Conservation (phyloP, 1,140 invertebrate genomes). For the Dermatophagoides farinae region DNA sequence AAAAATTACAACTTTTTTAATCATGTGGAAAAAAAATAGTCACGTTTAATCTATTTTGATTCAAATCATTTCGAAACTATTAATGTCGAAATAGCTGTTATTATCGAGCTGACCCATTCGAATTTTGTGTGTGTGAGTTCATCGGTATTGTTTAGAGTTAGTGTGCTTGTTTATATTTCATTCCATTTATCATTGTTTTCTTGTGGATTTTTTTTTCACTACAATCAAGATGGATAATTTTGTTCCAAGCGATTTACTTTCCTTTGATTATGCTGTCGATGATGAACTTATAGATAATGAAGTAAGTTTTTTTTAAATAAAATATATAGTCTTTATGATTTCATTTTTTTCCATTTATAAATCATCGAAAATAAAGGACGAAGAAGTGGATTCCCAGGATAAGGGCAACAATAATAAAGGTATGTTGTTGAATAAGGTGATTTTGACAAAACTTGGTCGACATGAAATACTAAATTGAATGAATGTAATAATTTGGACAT, state of each 20-base stretch:
- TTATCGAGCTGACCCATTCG: background rate
- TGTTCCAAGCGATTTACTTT: background rate
- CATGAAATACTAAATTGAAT: background rate
- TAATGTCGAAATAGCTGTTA: background rate
- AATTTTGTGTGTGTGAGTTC: background rate
- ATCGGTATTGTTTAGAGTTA: background rate
- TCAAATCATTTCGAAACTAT: background rate
- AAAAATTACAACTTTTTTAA: background rate
- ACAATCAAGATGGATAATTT: background rate
- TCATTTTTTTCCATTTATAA: background rate
- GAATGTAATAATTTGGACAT: background rate
- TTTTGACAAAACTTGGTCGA: background rate
- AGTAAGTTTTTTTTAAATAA: background rate
- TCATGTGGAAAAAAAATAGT: background rate
- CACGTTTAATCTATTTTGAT: background rate
- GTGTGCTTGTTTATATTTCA: background rate
- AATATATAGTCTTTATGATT: too few species aligned
- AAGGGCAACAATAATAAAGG: background rate
- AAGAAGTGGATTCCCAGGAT: background rate
- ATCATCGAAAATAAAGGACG: background rate
- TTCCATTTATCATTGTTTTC: background rate
- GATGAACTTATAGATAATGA: conserved; percentile 5
- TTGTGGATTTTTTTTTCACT: background rate
- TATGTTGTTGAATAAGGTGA: background rate
- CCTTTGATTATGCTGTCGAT: background rate